Evolutionary conservation across 2,113 vertebrate genomes (phyloP), one percentile per base, ranked within the genome.

Genomic region (Hassar affinis): DNA sequence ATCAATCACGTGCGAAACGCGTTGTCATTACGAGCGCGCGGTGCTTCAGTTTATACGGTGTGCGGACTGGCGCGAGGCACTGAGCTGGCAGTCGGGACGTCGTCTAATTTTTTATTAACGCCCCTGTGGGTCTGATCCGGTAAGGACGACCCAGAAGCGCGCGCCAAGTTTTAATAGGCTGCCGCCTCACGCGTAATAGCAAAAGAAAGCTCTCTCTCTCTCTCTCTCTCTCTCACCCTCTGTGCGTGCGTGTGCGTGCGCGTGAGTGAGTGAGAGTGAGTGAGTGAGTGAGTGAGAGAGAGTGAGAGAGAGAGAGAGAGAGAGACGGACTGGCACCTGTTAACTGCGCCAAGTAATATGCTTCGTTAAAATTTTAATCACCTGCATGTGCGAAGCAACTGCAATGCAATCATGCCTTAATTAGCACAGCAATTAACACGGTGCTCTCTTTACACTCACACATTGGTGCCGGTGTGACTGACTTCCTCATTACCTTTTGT

Each of bases 361-460:
- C 95, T 97, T 95, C 94, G 96, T 96, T 98, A 96, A 97, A 98
- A 98, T 97, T 99, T 96, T 98, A 98, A 98, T 99, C 97, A 98
- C 97, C 97, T 98, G 96, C 97, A 98, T 98, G 97, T 98, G 96
- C 96, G 97, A 98, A 98, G 96, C 96, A 98, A 98, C 96, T 98
- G 97, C 97, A 98, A 97, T 96, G 96, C 97, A 99, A 98, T 99
- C 97, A 97, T 96, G 95, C 95, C 95, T 96, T 98, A 98, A 98
- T 99, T 98, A 98, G 96, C 96, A 93, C 94, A 94, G 96, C 96
- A 99, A 99, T 99, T 98, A 99, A 97, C 97, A 97, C 96, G 95
- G 96, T 96, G 95, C 93, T 94, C 93, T 94, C 91, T 91, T 90
- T 93, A 93, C 93, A 93, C 94, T 92, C 94, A 93, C 93, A 93